Evolutionary conservation across 2,888 invertebrate species (phyloP), one percentile per base, ranked within the genome.

Genomic region (Crocallis elinguaria): DNA sequence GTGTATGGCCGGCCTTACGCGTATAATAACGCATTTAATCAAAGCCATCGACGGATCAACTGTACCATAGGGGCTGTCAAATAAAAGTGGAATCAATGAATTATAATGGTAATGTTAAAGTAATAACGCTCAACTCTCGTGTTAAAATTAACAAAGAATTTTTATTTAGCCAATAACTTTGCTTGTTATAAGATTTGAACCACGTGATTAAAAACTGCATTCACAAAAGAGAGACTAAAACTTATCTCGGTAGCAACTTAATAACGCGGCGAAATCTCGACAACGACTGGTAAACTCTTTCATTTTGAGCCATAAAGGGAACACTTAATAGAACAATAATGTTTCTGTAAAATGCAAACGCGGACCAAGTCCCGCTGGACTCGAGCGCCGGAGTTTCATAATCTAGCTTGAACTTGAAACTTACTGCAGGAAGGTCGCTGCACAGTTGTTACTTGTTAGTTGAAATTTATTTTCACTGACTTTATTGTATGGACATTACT

Each of bases 381-480:
- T 17, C 35, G n/a, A 25, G 19, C 30, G 4, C n/a, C 14, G 1
- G 25, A 27, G 30, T 44, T 37, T 11, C 23, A 16, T 13, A 25
- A 17, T 30, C 16, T n/a, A 29, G 44, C 25, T 39, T 41, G 52
- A 36, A 36, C 41, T 51, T 52, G 51, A 33, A 44, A 32, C 50
- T 44, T 21, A 27, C 12, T 8, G 17, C 8, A 6, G 37, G 12
- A 4, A 16, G 13, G 43, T 19, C 29, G n/a, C 16, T 37, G 30
- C 38, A 41, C 19, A 29, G 27, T 29, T 49, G 36, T 25, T 3
- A 8, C 8, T 17, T 29, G 29, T 13, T 16, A 11, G 17, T 39
- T 11, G 38, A 8, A 36, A 36, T 12, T 36, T 12, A 12, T n/a
- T n/a, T n/a, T n/a, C n/a, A n/a, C n/a, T n/a, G 6, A 8, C 1